A percentile compares a stretch with the other conserved stretches of the same genome.
Conservation (phyloP, 2,113 vertebrate genomes). For the Chloroceryle aenea region DNA sequence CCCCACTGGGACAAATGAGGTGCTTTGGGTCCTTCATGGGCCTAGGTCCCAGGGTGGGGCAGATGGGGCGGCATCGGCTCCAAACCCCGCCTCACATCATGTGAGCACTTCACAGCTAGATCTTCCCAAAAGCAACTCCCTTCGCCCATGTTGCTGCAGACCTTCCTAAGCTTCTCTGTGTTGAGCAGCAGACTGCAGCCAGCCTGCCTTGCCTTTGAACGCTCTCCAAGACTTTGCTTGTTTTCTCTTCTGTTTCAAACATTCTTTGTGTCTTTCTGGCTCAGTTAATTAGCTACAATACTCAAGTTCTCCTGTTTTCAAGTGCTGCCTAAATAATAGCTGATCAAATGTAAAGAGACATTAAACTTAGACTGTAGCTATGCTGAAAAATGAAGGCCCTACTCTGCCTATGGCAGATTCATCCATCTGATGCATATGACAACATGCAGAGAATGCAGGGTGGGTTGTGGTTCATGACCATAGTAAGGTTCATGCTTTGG, state of each 20-base stretch:
- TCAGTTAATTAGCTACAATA: not conserved
- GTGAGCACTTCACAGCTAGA: accelerated
- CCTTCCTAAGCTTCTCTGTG: not conserved
- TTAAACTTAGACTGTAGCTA: not conserved
- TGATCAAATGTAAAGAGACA: not conserved
- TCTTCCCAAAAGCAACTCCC: not conserved
- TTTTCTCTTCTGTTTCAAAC: conserved; percentile 39
- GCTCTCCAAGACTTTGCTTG: conserved; percentile 1
- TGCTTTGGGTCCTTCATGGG: not conserved
- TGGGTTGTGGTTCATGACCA: not conserved
- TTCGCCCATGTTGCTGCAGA: not conserved
- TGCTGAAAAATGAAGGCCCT: not conserved
- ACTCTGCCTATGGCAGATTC: not conserved
- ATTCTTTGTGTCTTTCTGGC: not conserved
- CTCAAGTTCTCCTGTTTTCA: not conserved
- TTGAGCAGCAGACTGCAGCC: not conserved
- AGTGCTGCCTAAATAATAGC: not conserved
- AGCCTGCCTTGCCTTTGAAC: not conserved
- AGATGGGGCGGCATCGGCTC: not conserved
- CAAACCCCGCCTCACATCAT: not conserved
- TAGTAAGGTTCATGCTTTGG: not conserved
- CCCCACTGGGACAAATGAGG: not conserved
- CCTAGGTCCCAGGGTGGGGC: not conserved
- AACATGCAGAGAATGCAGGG: not conserved
- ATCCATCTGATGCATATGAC: not conserved